Evolutionary conservation across 92 coral and sea anemone genomes (phyloP).

Genomic region (Hydrozoanthus gracilis): DNA sequence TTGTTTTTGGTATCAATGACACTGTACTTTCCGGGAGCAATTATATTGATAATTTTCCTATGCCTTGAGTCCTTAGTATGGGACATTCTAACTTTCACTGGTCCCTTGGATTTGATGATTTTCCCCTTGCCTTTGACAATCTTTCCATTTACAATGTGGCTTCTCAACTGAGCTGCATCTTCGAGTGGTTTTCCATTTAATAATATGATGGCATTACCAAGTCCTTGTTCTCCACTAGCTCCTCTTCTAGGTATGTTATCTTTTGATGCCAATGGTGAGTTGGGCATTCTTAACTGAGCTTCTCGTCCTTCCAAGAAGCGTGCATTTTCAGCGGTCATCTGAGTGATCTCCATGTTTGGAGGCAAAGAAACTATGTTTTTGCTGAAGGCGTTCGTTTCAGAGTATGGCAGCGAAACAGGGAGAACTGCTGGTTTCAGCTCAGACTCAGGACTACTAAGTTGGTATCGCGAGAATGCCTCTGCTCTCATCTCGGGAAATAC

Average conservation of each 20-base stretch:
- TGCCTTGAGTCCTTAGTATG: slow-evolving; percentile 86
- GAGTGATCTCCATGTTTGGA: slow-evolving; percentile 59
- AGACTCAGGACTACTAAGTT: slow-evolving; percentile 53
- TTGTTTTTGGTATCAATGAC: slow-evolving; percentile 88
- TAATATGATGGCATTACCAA: slow-evolving; percentile 74
- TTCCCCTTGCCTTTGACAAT: slow-evolving; percentile 89
- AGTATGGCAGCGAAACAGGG: slow-evolving; percentile 30
- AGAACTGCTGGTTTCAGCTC: slow-evolving; percentile 46
- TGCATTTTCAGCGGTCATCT: slow-evolving; percentile 80
- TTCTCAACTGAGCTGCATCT: slow-evolving; percentile 82
- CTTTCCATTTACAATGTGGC: slow-evolving; percentile 83
- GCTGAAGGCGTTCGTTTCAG: slow-evolving; percentile 7
- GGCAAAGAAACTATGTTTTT: slow-evolving; percentile 25
- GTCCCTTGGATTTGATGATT: slow-evolving; percentile 91
- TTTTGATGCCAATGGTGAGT: slow-evolving; percentile 67
- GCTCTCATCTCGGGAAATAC: slow-evolving; percentile 25
- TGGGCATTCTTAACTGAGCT: slow-evolving; percentile 61
- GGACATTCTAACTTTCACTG: slow-evolving; percentile 83
- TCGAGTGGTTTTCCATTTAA: slow-evolving; percentile 95
- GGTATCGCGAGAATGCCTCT: slow-evolving; percentile 52
- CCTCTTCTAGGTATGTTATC: slow-evolving; percentile 73
- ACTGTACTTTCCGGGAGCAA: slow-evolving; percentile 73
- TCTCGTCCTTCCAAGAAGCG: slow-evolving; percentile 75
- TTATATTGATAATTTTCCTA: slow-evolving; percentile 85
- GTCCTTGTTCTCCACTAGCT: slow-evolving; percentile 48